Conservation (phyloP, 2,113 vertebrate species). For the Hypanus sabinus region DNA sequence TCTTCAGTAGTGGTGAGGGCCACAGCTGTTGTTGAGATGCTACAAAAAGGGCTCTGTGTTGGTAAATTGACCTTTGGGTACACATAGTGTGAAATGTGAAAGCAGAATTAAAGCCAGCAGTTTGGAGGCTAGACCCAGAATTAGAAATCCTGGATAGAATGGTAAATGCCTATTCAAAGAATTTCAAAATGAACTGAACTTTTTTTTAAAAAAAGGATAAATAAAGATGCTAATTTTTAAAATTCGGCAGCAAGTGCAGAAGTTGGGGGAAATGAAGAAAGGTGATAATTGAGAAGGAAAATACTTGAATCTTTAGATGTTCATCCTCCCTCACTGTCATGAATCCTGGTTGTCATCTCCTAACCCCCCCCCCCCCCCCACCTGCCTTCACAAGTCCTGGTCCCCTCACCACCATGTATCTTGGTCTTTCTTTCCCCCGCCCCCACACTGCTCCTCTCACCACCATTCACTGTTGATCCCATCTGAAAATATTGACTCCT, state of each 20-base stretch:
- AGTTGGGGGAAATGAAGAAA: no score
- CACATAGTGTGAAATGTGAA: not conserved
- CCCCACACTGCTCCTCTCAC: no score
- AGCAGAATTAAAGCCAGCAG: not conserved
- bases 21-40: not conserved
- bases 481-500: not conserved
- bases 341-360: no score
- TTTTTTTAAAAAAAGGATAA: not conserved
- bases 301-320: no score
- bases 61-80: not conserved
- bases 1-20: not conserved
- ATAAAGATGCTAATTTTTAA: not conserved
- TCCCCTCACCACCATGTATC: no score
- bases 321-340: no score
- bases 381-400: no score
- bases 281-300: no score
- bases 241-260: no score
- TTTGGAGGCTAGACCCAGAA: not conserved
- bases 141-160: not conserved
- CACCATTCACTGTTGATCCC: not conserved
- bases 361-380: no score
- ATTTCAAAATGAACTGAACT: not conserved
- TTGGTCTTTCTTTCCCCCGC: no score
- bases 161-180: not conserved
- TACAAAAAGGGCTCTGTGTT: conserved; percentile 23